A percentile compares a stretch with the other conserved stretches of the same genome.
Conservation (phyloP, 2,888 invertebrate species). For the Sphinx pinastri region DNA sequence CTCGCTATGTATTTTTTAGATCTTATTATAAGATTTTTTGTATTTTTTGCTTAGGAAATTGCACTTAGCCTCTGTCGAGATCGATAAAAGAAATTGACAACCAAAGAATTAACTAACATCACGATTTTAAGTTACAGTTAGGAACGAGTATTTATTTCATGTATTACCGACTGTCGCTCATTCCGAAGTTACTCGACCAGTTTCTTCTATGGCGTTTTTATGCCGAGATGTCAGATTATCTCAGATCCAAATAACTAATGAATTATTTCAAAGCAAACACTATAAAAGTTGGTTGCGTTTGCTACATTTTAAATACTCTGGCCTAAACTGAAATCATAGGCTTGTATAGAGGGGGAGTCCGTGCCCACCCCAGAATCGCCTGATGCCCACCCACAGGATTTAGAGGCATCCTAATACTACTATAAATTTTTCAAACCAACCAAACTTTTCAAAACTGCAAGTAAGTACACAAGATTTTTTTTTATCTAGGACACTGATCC, state of each 20-base stretch:
- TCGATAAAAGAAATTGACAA: conserved; percentile 22
- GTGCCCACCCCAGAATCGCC: no score
- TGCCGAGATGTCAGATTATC: conserved; percentile 16
- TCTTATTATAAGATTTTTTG: background rate
- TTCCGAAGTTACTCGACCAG: conserved; percentile 9
- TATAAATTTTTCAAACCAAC: no score
- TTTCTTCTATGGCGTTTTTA: conserved; percentile 15
- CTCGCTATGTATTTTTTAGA: background rate
- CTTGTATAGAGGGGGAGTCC: no score
- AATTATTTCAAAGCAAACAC: background rate
- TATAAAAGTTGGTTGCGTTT: background rate
- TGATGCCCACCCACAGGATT: no score
- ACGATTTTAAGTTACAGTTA: conserved; percentile 29
- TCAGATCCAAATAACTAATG: background rate
- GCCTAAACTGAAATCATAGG: background rate
- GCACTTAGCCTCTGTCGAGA: conserved; percentile 15
- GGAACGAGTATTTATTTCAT: conserved; percentile 12
- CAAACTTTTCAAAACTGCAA: no score
- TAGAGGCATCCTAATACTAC: no score
- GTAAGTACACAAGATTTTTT: no score
- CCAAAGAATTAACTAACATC: conserved; percentile 25
- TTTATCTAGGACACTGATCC: no score
- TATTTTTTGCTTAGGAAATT: conserved; percentile 1
- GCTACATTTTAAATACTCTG: background rate
- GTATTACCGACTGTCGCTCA: conserved; percentile 18